Conservation (phyloP, 1,140 invertebrate species). For the Archivesica marissinica region DNA sequence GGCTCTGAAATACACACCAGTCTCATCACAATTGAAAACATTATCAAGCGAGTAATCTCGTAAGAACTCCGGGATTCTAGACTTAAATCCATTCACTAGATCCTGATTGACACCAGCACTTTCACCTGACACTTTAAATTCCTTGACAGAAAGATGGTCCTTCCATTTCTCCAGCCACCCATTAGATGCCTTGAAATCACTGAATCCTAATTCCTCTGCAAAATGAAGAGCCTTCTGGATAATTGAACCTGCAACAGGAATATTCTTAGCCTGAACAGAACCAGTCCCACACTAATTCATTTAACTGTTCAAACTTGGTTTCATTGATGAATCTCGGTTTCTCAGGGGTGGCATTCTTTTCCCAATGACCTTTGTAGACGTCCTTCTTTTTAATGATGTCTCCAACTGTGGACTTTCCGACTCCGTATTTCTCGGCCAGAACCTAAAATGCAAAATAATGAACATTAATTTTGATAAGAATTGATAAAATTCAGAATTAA, state of each 20-base stretch:
- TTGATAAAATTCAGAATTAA: too few species aligned
- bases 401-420: slow-evolving; percentile 36
- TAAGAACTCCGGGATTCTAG: slow-evolving; percentile 12
- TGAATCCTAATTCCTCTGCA: slow-evolving; percentile 66
- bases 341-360: neutral
- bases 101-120: slow-evolving; percentile 40
- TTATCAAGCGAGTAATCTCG: too few species aligned
- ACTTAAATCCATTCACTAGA: slow-evolving; percentile 14
- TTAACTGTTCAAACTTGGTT: neutral
- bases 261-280: slow-evolving; percentile 36
- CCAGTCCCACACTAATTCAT: slow-evolving; percentile 56
- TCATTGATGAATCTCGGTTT: neutral
- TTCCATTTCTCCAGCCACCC: slow-evolving; percentile 79
- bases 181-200: slow-evolving; percentile 80
- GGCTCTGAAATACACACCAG: slow-evolving; percentile 65
- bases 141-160: slow-evolving; percentile 61
- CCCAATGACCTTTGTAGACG: slow-evolving; percentile 4
- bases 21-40: slow-evolving; percentile 72
- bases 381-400: slow-evolving; percentile 57
- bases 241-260: slow-evolving; percentile 42
- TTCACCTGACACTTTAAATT: slow-evolving; percentile 58
- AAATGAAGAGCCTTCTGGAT: slow-evolving; percentile 52
- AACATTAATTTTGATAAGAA: too few species aligned
- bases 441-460: slow-evolving; percentile 13
- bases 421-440: slow-evolving; percentile 26